phyloP scores from a whole-genome alignment of 2,888 invertebrate genomes.

The Hemicrepidius hirtus region DNA sequence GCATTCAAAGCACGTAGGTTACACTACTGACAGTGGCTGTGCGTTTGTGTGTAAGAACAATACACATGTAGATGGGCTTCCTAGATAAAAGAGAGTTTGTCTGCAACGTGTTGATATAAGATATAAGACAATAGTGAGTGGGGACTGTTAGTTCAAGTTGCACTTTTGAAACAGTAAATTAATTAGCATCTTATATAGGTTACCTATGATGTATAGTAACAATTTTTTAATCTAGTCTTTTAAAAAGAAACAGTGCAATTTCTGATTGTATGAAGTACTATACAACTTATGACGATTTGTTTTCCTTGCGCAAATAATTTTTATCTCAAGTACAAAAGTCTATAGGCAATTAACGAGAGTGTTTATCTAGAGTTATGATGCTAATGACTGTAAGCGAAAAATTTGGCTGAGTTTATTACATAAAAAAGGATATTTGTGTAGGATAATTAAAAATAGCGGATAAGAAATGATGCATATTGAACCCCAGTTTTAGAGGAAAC shows the following conservation, averaged over 20 bases:
- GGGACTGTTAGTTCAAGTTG: constrained; percentile 11
- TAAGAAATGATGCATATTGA: too few species aligned
- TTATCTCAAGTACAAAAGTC: constrained; percentile 23
- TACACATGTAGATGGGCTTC: constrained; percentile 43
- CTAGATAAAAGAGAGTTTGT: constrained; percentile 40
- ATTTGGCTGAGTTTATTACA: too few species aligned
- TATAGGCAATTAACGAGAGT: not conserved
- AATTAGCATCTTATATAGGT: not conserved
- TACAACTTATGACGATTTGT: too few species aligned
- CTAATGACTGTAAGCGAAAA: too few species aligned
- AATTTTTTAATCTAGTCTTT: too few species aligned
- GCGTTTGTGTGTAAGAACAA: constrained; percentile 34
- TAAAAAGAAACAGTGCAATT: too few species aligned
- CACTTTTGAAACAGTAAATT: not conserved
- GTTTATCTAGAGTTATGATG: not conserved
- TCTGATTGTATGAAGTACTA: too few species aligned
- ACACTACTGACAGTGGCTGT: constrained; percentile 34
- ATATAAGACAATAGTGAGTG: constrained; percentile 40
- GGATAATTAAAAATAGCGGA: too few species aligned
- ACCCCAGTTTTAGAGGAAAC: too few species aligned
- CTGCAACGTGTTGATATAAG: constrained; percentile 39
- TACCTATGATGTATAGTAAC: not conserved
- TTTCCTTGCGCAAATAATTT: constrained; percentile 12
- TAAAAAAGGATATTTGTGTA: too few species aligned
- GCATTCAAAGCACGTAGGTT: constrained; percentile 35